A percentile compares a stretch with the other conserved stretches of the same genome.
Conservation (phyloP, 2,888 invertebrate species). For the Apotomis betuletana region DNA sequence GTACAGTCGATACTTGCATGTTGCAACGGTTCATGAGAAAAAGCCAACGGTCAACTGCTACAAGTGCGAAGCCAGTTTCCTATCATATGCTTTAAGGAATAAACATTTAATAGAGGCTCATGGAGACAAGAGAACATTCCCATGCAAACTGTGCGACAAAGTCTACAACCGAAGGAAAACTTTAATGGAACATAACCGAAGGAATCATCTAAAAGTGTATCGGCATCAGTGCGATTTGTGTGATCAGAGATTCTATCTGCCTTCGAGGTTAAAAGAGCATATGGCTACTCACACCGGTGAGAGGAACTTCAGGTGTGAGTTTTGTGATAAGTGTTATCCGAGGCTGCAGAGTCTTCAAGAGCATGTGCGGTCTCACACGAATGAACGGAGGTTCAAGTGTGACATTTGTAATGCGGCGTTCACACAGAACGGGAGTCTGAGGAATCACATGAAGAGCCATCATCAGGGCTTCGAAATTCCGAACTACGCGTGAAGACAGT, state of each 20-base stretch:
- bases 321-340: conserved; percentile 84
- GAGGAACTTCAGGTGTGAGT: conserved; percentile 79
- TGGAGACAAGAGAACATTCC: conserved; percentile 70
- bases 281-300: conserved; percentile 81
- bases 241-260: conserved; percentile 74
- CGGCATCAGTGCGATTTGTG: conserved; percentile 73
- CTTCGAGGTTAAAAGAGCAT: conserved; percentile 74
- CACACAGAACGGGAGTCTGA: conserved; percentile 82
- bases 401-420: conserved; percentile 79
- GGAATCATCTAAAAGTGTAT: conserved; percentile 71
- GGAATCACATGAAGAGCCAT: conserved; percentile 83
- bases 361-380: conserved; percentile 81
- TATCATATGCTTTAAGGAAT: conserved; percentile 69
- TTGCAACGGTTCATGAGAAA: conserved; percentile 72
- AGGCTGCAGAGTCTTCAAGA: conserved; percentile 82
- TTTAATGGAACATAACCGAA: conserved; percentile 67
- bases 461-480: conserved; percentile 67
- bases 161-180: conserved; percentile 73
- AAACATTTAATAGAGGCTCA: conserved; percentile 72
- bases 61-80: conserved; percentile 70
- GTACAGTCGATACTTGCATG: conserved; percentile 68
- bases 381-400: conserved; percentile 82
- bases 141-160: conserved; percentile 71
- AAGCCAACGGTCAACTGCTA: conserved; percentile 72
- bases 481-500: conserved; percentile 49